These are phyloP conservation scores for Sinonovacula constricta DNA, from an alignment of 1,140 invertebrate species.

Conservation along the genomic window DNA sequence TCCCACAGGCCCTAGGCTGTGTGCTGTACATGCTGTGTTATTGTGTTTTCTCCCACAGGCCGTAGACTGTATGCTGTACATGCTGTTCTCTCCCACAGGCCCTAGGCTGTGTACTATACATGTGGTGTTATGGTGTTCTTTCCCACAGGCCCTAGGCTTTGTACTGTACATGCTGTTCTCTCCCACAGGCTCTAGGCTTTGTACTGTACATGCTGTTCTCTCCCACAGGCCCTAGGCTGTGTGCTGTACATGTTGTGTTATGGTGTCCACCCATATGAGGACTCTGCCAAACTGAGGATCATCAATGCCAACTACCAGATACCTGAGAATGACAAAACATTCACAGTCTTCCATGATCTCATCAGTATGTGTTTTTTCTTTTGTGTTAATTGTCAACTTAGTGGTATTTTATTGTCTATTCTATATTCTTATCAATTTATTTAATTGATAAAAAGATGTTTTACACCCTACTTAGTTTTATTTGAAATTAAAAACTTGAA, in stretches of 20 bases:
- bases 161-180: too few relatives aligned
- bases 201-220: neutral
- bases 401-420: too few relatives aligned
- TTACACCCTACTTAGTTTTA: neutral
- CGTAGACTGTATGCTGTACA: conserved; percentile 96
- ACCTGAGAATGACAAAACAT: conserved; percentile 88
- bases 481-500: neutral
- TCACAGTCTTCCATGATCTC: conserved; percentile 92
- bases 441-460: neutral
- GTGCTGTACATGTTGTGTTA: conserved; percentile 95
- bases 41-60: conserved; percentile 82
- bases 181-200: neutral
- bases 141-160: too few relatives aligned
- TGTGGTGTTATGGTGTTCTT: conserved; percentile 97
- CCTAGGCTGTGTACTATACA: too few relatives aligned
- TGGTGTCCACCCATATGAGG: conserved; percentile 97
- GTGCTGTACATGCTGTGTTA: neutral
- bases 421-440: neutral
- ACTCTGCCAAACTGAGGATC: conserved; percentile 95
- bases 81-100: too few relatives aligned
- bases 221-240: conserved; percentile 90
- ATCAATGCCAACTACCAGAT: conserved; percentile 97
- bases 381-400: too few relatives aligned
- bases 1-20: neutral
- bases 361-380: conserved; percentile 85